Conservation (phyloP, 1,140 invertebrate species). For the Caenorhabditis elegans region WBcel235 BX284606.5:9738501-9739000, state of each 20-base stretch:
- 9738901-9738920: not conserved
- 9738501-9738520: too few relatives aligned
- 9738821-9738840: not conserved
- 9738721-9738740: not conserved
- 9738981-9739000: not conserved
- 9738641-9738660: not conserved
- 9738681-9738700: not conserved
- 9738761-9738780: not conserved
- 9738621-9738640: too few relatives aligned
- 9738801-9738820: not conserved
- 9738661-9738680: too few relatives aligned
- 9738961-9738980: not conserved
- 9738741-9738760: not conserved
- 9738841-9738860: not conserved
- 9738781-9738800: not conserved
- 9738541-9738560: too few relatives aligned
- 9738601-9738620: too few relatives aligned
- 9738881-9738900: not conserved
- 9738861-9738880: too few relatives aligned
- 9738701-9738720: constrained; percentile 18
- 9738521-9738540: too few relatives aligned
- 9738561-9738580: too few relatives aligned
- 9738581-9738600: too few relatives aligned
- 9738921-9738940: not conserved
- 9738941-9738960: not conserved